phyloP scores from a whole-genome alignment of 2,113 vertebrate genomes.

The Hippopotamus amphibius region DNA sequence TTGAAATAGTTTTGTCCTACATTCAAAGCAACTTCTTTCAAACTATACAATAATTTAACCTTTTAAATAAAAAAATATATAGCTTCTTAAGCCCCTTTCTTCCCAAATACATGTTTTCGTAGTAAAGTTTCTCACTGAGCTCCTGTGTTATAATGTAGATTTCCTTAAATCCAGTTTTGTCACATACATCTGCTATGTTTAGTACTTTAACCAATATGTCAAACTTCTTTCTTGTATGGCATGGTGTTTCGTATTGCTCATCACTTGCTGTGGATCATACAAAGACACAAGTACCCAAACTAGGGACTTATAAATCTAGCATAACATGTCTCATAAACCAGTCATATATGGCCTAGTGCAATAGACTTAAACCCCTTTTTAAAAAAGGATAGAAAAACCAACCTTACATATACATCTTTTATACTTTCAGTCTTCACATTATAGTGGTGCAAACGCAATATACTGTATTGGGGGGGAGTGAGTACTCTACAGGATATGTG shows the following conservation, averaged over 20 bases:
- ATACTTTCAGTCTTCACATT: conserved; percentile 23
- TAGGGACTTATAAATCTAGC: background rate
- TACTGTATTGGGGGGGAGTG: background rate
- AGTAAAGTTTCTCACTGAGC: background rate
- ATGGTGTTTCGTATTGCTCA: conserved; percentile 43
- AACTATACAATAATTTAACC: conserved; percentile 74
- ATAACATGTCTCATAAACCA: background rate
- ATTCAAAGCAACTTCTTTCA: conserved; percentile 59
- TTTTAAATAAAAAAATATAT: conserved; percentile 76
- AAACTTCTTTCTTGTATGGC: conserved; percentile 43
- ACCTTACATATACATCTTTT: background rate
- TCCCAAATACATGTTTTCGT: conserved; percentile 44
- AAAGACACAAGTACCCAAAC: background rate
- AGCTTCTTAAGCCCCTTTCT: conserved; percentile 61
- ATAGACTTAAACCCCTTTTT: background rate
- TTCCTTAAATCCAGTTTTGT: conserved; percentile 47
- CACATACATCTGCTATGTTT: background rate
- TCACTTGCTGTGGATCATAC: background rate
- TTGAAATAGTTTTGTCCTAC: conserved; percentile 53
- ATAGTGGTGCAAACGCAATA: conserved; percentile 55
- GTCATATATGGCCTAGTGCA: background rate
- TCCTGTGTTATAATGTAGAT: background rate
- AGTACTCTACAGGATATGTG: background rate
- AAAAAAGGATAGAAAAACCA: conserved; percentile 20
- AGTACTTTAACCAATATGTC: background rate